Evolutionary conservation across 2,797 vertebrate genomes (phyloP).

Genomic region (Artibeus lituratus): DNA sequence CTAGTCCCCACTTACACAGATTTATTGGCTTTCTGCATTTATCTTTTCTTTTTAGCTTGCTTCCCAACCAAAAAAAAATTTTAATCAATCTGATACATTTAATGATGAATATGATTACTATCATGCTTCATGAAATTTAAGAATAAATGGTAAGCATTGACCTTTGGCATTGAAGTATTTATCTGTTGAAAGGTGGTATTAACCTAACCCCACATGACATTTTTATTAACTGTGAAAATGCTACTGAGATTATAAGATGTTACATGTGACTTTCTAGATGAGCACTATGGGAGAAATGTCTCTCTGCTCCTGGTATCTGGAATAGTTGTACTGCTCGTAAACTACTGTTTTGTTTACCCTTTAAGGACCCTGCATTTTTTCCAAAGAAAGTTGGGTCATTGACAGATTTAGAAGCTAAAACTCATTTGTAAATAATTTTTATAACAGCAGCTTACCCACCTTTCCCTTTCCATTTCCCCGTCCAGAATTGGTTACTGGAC

Average conservation of each 20-base stretch:
- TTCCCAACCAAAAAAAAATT: neutral
- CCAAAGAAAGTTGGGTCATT: neutral
- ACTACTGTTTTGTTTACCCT: neutral
- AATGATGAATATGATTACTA: neutral
- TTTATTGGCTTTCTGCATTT: neutral
- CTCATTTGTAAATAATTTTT: neutral
- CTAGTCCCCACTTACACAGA: neutral
- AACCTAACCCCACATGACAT: neutral
- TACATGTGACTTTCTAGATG: neutral
- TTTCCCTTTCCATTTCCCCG: neutral
- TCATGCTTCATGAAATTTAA: neutral
- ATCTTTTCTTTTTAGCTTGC: neutral
- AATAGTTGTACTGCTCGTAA: neutral
- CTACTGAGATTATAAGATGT: neutral
- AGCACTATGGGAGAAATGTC: neutral
- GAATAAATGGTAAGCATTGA: neutral
- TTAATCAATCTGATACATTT: conserved; percentile 1
- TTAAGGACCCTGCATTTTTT: neutral
- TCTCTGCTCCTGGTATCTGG: neutral
- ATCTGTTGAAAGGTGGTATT: neutral
- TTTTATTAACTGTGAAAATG: neutral
- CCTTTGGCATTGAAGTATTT: neutral
- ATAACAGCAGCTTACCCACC: neutral
- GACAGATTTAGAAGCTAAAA: conserved; percentile 40
- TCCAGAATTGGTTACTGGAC: neutral